A percentile compares a stretch with the other conserved stretches of the same genome.
Evolutionary conservation across 53 echinoderm and acorn worm species (phyloP).

Genomic region (Antedon mediterranea): DNA sequence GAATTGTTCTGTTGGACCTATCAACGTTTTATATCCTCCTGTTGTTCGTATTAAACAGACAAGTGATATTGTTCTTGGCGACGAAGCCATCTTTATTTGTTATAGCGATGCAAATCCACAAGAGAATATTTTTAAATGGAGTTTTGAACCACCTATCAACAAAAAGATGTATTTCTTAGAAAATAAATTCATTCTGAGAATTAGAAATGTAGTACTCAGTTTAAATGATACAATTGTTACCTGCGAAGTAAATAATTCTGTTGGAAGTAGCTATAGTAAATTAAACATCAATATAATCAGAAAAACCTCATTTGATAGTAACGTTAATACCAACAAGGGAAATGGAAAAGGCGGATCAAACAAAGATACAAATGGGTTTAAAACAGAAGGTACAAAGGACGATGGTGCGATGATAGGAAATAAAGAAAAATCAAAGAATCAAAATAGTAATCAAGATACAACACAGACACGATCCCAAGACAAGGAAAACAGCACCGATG

Average conservation of each 20-base stretch:
- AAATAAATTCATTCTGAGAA: not conserved
- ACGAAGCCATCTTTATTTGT: not conserved
- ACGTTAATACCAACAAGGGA: no score
- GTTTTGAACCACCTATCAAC: not conserved
- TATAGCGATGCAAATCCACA: not conserved
- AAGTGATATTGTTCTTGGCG: not conserved
- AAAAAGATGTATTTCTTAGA: not conserved
- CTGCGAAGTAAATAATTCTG: not conserved
- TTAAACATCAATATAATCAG: no score
- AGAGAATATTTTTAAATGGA: not conserved
- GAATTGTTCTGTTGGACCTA: not conserved
- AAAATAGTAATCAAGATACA: not conserved
- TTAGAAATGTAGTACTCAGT: not conserved
- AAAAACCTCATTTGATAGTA: not conserved
- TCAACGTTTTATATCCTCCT: not conserved
- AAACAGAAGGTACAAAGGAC: no score
- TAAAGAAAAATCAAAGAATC: not conserved
- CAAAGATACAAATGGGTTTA: no score
- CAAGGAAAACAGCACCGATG: not conserved
- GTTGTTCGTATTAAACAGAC: not conserved
- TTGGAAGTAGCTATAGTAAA: not conserved
- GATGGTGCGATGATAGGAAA: no score
- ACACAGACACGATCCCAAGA: not conserved
- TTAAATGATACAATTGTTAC: not conserved
- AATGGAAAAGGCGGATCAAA: no score